Conservation (phyloP, 2,113 vertebrate species). For the Dicentrarchus labrax region DNA sequence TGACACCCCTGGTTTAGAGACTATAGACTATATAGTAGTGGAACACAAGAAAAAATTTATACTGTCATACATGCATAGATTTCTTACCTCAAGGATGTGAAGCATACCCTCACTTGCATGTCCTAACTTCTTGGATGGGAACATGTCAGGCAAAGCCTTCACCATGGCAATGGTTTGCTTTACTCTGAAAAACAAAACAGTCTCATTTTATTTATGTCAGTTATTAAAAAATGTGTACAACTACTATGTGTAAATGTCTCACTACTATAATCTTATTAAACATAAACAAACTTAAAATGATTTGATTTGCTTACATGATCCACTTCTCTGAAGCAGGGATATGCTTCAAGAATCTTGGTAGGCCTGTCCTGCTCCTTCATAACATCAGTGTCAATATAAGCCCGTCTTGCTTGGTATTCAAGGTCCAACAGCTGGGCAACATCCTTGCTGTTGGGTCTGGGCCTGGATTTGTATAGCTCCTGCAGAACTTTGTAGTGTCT, state of each 20-base stretch:
- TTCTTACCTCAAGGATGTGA: slow-evolving; percentile 8
- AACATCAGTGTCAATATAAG: slow-evolving; percentile 48
- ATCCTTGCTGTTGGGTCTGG: slow-evolving; percentile 51
- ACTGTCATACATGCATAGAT: not conserved
- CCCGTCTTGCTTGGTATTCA: slow-evolving; percentile 44
- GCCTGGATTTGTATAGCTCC: slow-evolving; percentile 43
- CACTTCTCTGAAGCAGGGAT: slow-evolving; percentile 56
- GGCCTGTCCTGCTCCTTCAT: slow-evolving; percentile 58
- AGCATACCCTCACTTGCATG: not conserved
- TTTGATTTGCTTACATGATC: slow-evolving; percentile 49
- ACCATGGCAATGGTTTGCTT: not conserved
- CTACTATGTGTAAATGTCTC: not conserved
- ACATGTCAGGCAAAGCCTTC: not conserved
- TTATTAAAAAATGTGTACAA: not conserved
- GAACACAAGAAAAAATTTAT: not conserved
- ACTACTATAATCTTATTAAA: not conserved
- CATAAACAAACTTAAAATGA: slow-evolving; percentile 13
- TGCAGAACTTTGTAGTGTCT: slow-evolving; percentile 30
- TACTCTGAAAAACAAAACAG: not conserved
- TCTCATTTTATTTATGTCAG: not conserved
- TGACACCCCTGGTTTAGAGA: too few relatives aligned
- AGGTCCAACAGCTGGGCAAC: slow-evolving; percentile 59
- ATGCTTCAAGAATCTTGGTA: slow-evolving; percentile 54
- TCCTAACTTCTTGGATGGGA: not conserved
- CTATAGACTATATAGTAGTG: not conserved